A percentile compares a stretch with the other conserved stretches of the same genome.
phyloP scores from a whole-genome alignment of 2,888 invertebrate species.

The Ophion ventricosus region DNA sequence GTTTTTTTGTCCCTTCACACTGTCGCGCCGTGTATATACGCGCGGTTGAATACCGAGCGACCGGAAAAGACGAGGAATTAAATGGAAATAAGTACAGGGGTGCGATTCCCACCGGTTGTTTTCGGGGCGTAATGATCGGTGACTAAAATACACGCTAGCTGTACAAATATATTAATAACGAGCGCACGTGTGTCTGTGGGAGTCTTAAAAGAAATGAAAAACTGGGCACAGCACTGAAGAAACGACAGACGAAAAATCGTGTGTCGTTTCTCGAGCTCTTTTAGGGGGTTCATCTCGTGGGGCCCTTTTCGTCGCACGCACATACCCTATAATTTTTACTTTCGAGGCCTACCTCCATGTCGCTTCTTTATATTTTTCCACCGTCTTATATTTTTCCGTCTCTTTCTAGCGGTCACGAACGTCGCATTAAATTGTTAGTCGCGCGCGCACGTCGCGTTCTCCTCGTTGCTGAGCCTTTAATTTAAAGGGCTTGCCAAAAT shows the following conservation, averaged over 20 bases:
- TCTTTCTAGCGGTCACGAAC: conserved; percentile 65
- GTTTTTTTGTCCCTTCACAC: not conserved
- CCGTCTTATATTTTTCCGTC: conserved; percentile 27
- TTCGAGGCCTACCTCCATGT: conserved; percentile 9
- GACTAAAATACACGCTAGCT: conserved; percentile 42
- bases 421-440: conserved; percentile 74
- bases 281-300: conserved; percentile 21
- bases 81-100: conserved; percentile 40
- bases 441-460: conserved; percentile 55
- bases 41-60: conserved; percentile 3
- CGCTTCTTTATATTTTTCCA: conserved; percentile 26
- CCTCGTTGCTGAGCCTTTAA: conserved; percentile 50
- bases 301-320: conserved; percentile 29
- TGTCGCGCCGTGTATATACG: not conserved
- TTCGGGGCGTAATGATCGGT: conserved; percentile 60
- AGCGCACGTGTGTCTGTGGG: conserved; percentile 19
- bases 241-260: conserved; percentile 69
- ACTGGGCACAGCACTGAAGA: not conserved
- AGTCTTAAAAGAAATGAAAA: conserved; percentile 40
- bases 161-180: conserved; percentile 47
- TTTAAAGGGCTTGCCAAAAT: conserved; percentile 54
- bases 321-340: conserved; percentile 64
- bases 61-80: conserved; percentile 24
- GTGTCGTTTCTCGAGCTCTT: conserved; percentile 55
- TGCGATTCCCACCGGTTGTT: conserved; percentile 46